Base-by-base conservation (phyloP, 2,113 vertebrate species). In the Paralichthys olivaceus region DNA sequence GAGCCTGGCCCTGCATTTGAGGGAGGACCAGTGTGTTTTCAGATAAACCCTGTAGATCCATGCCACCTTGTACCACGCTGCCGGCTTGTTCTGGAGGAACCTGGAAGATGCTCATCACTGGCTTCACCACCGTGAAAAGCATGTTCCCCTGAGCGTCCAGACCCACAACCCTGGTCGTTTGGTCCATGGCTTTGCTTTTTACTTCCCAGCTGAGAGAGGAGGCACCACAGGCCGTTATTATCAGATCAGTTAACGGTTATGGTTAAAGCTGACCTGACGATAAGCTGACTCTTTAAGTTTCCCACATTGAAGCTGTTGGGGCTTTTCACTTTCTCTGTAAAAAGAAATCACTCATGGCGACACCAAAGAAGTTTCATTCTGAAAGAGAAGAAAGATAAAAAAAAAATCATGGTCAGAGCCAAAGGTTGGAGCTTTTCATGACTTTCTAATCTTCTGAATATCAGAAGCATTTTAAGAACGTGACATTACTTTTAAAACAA, bases 41-140 rank as follows among this genome's bases (percentile, higher is more conserved):
- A 5, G 90, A 53, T 43, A 93, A 75, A 55, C 73, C 64, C 54
- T 90, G 91, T 0, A 93, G 79, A 13, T 57, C 69, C 76, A 89
- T 78, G 15, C 28, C 69, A 1, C 63, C 85, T 11, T 85, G 80
- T 6, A 73, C 67, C 4, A 86, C 70, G 14, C 60, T 47, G 22
- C 72, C 71, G 0, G 69, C 76, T 66, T 90, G 90, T 14, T 93
- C 90, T 7, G 92, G 77, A 22, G 92, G 66, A 19, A 93, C 78
- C 58, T 92, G 92, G 29, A 91, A 91, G 67, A 93, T 89, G 17
- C 91, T 73, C 92, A 93, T 92, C 0, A 92, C 90, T 0, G 92
- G 91, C 51, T 93, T 93, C 1, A 91, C 91, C 20, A 93, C 83
- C 0, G 89, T 90, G 80, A 93, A 93, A 8, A 93, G 53, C 90